Conservation (phyloP, 92 coral and sea anemone genomes). For the Metridium senile region DNA sequence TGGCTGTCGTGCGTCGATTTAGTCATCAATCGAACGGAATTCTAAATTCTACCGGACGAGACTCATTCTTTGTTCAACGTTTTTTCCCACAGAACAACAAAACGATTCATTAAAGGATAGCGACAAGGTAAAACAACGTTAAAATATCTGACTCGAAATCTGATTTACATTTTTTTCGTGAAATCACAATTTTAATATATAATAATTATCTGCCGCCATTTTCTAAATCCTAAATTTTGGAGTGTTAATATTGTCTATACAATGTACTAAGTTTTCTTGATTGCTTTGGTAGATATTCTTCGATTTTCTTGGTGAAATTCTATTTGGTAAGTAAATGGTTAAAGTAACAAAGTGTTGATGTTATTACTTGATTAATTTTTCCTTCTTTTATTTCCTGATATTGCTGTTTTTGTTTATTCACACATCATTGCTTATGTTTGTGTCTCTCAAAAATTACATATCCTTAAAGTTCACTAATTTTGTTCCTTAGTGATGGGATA, state of each 20-base stretch:
- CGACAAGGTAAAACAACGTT: conserved; percentile 20
- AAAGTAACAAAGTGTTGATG: background rate
- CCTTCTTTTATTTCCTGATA: background rate
- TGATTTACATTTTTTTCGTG: background rate
- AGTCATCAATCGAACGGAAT: too few species aligned
- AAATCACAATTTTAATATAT: conserved; percentile 12
- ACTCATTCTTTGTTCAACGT: background rate
- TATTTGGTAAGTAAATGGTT: conserved; percentile 38
- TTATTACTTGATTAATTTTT: background rate
- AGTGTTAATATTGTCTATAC: conserved; percentile 2
- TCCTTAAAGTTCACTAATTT: background rate
- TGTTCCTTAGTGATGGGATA: background rate
- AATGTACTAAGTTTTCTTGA: background rate
- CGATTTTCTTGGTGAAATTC: conserved; percentile 90
- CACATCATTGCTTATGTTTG: background rate
- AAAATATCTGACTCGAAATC: background rate
- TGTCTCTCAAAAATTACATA: background rate
- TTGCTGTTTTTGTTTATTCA: background rate
- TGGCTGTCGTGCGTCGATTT: background rate
- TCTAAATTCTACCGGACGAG: background rate
- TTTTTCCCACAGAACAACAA: conserved; percentile 10
- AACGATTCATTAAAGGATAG: conserved; percentile 25
- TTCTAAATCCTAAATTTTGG: background rate
- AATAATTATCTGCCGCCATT: conserved; percentile 1
- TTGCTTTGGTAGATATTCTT: conserved; percentile 80